A percentile compares a stretch with the other conserved stretches of the same genome.
Evolutionary conservation across 2,113 vertebrate genomes (phyloP).

Genomic region (Cryptomyrus ogoouensis): DNA sequence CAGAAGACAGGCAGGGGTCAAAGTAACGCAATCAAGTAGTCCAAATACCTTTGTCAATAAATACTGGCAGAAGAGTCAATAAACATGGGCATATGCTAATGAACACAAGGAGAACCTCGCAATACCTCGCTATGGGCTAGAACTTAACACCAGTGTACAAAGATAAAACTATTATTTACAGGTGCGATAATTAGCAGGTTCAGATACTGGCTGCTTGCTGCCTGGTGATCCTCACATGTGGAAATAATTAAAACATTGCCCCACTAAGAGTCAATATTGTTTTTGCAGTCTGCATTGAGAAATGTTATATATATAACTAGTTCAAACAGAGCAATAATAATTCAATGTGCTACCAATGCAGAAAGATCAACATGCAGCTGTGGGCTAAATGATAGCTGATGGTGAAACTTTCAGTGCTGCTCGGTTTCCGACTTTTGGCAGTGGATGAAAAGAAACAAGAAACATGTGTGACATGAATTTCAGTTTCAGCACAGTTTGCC

Average conservation of each 20-base stretch:
- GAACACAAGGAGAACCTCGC: background rate
- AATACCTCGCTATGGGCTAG: background rate
- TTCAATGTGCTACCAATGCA: background rate
- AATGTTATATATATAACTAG: background rate
- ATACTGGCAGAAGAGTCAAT: background rate
- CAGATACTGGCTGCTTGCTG: background rate
- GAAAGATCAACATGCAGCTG: background rate
- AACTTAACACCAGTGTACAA: background rate
- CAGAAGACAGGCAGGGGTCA: background rate
- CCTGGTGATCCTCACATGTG: background rate
- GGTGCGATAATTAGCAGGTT: background rate
- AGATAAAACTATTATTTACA: background rate
- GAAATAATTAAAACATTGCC: slow-evolving; percentile 37
- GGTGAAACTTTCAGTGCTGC: background rate
- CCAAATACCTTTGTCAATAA: background rate
- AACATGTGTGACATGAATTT: background rate
- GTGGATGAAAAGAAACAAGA: background rate
- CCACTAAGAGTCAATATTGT: background rate
- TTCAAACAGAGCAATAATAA: slow-evolving; percentile 5
- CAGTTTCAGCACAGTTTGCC: background rate
- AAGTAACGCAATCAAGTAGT: background rate
- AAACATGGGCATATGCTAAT: background rate
- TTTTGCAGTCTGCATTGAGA: background rate
- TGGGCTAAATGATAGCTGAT: slow-evolving; percentile 2
- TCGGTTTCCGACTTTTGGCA: background rate